These are phyloP conservation scores for Zaprionus bogoriensis DNA, from an alignment of 2,888 invertebrate species.

Conservation along the genomic window DNA sequence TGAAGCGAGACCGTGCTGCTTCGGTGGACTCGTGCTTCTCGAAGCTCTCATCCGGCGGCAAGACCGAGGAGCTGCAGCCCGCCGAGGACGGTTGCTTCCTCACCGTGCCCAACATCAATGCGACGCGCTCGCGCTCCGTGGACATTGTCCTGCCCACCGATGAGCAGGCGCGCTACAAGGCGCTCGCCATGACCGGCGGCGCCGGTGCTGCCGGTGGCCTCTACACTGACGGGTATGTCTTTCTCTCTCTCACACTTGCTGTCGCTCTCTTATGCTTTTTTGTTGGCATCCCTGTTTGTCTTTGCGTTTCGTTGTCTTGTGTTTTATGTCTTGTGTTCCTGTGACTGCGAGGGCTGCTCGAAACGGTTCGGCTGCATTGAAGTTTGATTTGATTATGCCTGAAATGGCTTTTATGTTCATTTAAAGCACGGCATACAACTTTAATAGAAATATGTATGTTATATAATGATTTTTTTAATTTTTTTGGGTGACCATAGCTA, in stretches of 20 bases:
- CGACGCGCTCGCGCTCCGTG: slow-evolving; percentile 90
- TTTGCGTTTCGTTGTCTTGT: neutral
- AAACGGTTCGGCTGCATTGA: too few relatives aligned
- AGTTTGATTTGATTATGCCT: too few relatives aligned
- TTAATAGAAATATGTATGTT: too few relatives aligned
- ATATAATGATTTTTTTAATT: too few relatives aligned
- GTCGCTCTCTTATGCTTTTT: slow-evolving; percentile 5
- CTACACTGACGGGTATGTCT: slow-evolving; percentile 60
- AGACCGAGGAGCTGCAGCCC: slow-evolving; percentile 87
- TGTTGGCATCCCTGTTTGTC: neutral
- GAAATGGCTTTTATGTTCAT: too few relatives aligned
- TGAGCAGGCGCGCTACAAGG: slow-evolving; percentile 92
- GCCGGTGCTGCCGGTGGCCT: slow-evolving; percentile 28
- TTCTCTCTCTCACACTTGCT: neutral
- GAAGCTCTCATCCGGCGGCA: slow-evolving; percentile 88
- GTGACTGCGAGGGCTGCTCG: neutral
- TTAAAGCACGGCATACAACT: too few relatives aligned
- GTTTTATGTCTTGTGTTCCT: slow-evolving; percentile 15
- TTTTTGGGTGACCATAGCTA: neutral
- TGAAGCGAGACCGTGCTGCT: slow-evolving; percentile 92
- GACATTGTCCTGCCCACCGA: slow-evolving; percentile 94
- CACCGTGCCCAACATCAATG: slow-evolving; percentile 88
- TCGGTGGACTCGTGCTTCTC: slow-evolving; percentile 94
- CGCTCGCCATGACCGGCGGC: slow-evolving; percentile 87
- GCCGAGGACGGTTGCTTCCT: slow-evolving; percentile 85